These are phyloP conservation scores for Harpegnathos saltator DNA, from an alignment of 1,140 invertebrate species.

Conservation along the genomic window DNA sequence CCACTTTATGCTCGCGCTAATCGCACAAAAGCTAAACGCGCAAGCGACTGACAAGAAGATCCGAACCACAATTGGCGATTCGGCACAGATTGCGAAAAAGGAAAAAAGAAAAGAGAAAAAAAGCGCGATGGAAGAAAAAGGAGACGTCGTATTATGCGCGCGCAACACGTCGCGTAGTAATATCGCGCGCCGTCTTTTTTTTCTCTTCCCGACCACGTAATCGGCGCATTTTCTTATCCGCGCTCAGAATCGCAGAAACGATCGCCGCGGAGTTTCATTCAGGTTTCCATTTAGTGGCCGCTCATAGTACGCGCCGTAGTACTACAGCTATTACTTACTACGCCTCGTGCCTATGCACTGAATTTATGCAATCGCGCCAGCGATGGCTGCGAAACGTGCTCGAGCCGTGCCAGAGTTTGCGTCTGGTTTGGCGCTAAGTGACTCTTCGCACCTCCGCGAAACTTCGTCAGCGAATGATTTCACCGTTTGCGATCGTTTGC, in stretches of 20 bases:
- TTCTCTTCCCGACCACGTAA: conserved; percentile 66
- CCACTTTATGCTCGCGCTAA: neutral
- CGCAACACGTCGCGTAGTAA: conserved; percentile 69
- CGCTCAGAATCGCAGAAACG: conserved; percentile 75
- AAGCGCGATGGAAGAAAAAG: too few species aligned
- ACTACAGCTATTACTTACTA: conserved; percentile 76
- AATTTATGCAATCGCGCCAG: conserved; percentile 76
- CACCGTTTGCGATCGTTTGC: too few species aligned
- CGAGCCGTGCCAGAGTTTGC: conserved; percentile 42
- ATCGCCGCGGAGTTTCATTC: conserved; percentile 73
- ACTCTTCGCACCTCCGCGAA: neutral
- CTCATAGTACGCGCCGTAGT: conserved; percentile 69
- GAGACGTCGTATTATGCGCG: conserved; percentile 39
- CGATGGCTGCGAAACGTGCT: conserved; percentile 69
- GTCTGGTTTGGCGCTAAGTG: conserved; percentile 1
- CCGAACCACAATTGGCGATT: conserved; percentile 22
- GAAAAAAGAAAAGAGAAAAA: too few species aligned
- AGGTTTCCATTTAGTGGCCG: conserved; percentile 75
- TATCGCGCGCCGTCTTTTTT: conserved; percentile 34
- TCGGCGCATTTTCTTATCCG: conserved; percentile 74
- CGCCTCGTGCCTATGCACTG: conserved; percentile 70
- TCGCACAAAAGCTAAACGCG: neutral
- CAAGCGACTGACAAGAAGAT: conserved; percentile 34
- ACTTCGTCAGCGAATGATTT: neutral
- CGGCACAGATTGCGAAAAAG: conserved; percentile 61